phyloP scores from a whole-genome alignment of 2,888 invertebrate species.

The Drosophila pseudotakahashii region DNA sequence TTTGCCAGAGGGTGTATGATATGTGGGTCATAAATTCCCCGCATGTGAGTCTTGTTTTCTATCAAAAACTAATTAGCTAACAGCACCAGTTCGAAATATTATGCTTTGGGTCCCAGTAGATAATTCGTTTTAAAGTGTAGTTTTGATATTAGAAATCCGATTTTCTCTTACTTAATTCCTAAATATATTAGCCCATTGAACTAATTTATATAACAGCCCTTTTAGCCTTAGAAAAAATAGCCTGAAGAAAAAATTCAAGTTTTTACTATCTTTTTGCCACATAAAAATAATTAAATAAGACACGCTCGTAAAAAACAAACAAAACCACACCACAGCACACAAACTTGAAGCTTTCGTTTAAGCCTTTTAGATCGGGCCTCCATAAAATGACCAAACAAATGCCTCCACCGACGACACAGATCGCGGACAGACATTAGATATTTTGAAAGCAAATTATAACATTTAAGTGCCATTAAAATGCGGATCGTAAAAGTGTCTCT shows the following conservation, averaged over 20 bases:
- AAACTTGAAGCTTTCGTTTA: slow-evolving; percentile 46
- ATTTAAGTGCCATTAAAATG: slow-evolving; percentile 62
- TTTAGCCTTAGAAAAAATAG: slow-evolving; percentile 13
- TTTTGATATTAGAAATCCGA: neutral
- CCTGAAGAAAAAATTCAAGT: slow-evolving; percentile 24
- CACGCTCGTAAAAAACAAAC: slow-evolving; percentile 55
- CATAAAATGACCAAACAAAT: slow-evolving; percentile 56
- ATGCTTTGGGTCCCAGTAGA: too few species aligned
- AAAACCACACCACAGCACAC: slow-evolving; percentile 5
- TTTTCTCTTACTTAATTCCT: neutral
- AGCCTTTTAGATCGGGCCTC: slow-evolving; percentile 39
- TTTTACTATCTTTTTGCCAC: slow-evolving; percentile 46
- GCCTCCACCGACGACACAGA: slow-evolving; percentile 15
- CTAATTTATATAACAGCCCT: slow-evolving; percentile 59
- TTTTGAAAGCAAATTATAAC: slow-evolving; percentile 76
- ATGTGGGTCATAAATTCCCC: slow-evolving; percentile 44
- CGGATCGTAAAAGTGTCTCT: slow-evolving; percentile 33
- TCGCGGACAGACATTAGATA: slow-evolving; percentile 55
- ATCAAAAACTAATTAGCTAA: slow-evolving; percentile 10
- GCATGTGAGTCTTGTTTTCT: neutral
- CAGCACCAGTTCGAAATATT: neutral
- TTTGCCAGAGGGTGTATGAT: slow-evolving; percentile 23
- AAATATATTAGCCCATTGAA: slow-evolving; percentile 41
- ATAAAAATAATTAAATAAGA: slow-evolving; percentile 75
- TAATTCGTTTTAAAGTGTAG: too few species aligned